Percentiles rank a stretch among this genome's conserved stretches.
Conservation (phyloP, 2,797 vertebrate genomes). For the Sarcophilus harrisii region DNA sequence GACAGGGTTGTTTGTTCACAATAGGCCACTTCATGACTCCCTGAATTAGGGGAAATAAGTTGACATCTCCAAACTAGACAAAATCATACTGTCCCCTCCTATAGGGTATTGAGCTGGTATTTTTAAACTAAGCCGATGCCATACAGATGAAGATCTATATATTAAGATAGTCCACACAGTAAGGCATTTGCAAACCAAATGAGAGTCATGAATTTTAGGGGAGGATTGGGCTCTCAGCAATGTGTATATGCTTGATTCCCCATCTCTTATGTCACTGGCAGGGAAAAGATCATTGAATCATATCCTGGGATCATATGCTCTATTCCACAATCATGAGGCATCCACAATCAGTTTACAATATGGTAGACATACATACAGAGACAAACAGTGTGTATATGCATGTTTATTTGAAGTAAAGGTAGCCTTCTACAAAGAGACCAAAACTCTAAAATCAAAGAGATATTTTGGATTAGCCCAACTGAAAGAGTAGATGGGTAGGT, state of each 20-base stretch:
- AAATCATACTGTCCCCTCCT: neutral
- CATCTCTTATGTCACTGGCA: neutral
- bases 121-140: neutral
- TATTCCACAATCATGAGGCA: neutral
- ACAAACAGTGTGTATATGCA: neutral
- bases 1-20: neutral
- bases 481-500: neutral
- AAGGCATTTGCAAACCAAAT: neutral
- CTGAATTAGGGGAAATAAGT: neutral
- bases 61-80: neutral
- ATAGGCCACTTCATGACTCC: neutral
- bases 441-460: neutral
- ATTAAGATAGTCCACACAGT: neutral
- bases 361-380: neutral
- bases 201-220: neutral
- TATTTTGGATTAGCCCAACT: neutral
- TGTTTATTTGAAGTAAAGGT: neutral
- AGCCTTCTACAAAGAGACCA: neutral
- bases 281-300: neutral
- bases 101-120: neutral
- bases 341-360: neutral
- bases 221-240: neutral
- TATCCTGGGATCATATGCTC: neutral
- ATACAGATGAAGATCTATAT: neutral
- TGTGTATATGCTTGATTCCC: neutral